These are phyloP conservation scores for Dysdera silvatica DNA, from an alignment of 1,140 invertebrate genomes.

Conservation along the genomic window DNA sequence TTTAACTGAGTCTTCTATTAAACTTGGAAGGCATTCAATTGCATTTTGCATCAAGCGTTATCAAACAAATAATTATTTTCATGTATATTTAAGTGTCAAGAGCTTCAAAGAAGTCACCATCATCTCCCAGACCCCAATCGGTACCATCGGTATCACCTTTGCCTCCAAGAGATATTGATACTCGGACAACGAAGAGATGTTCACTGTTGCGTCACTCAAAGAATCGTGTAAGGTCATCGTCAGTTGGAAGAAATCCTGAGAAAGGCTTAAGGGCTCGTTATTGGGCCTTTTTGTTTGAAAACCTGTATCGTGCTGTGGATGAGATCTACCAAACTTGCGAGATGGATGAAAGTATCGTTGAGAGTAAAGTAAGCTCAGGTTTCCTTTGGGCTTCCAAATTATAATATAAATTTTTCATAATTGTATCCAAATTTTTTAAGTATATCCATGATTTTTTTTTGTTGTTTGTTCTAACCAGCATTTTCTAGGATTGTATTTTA, in stretches of 20 bases:
- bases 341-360: conserved; percentile 54
- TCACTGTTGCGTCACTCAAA: conserved; percentile 43
- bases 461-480: too few relatives aligned
- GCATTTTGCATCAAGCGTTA: neutral
- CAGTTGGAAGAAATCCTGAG: conserved; percentile 74
- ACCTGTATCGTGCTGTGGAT: conserved; percentile 79
- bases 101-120: conserved; percentile 56
- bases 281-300: conserved; percentile 91
- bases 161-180: conserved; percentile 11
- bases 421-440: too few relatives aligned
- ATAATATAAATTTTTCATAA: too few relatives aligned
- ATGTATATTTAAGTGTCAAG: conserved; percentile 45
- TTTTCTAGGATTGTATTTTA: too few relatives aligned
- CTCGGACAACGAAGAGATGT: conserved; percentile 23
- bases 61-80: neutral
- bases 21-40: neutral
- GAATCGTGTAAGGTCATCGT: conserved; percentile 64
- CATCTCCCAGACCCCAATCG: conserved; percentile 42
- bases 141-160: conserved; percentile 31
- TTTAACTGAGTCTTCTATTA: neutral
- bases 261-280: conserved; percentile 82
- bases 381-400: too few relatives aligned
- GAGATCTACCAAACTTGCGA: conserved; percentile 59
- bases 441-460: too few relatives aligned
- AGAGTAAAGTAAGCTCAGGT: conserved; percentile 51